These are phyloP conservation scores for Listronotus oregonensis DNA, from an alignment of 1,140 invertebrate species.

Conservation along the genomic window DNA sequence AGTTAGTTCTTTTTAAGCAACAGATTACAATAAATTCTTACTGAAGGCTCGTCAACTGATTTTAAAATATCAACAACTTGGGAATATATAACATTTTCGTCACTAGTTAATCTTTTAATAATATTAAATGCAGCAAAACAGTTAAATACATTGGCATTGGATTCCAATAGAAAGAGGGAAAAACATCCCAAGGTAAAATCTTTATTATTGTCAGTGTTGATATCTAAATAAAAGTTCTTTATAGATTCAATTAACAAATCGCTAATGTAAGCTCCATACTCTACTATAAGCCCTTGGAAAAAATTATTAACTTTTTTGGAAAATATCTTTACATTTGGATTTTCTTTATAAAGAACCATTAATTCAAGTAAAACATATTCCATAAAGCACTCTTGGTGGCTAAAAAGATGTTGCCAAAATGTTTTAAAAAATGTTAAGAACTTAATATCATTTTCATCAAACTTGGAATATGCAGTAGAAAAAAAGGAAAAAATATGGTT, in stretches of 20 bases:
- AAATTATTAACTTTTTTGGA: slow-evolving; percentile 2
- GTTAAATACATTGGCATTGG: slow-evolving; percentile 5
- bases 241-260: slow-evolving; percentile 7
- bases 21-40: too few species aligned
- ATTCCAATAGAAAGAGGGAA: neutral
- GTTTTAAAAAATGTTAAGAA: slow-evolving; percentile 11
- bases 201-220: neutral
- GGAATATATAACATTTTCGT: neutral
- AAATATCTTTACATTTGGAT: neutral
- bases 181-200: neutral
- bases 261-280: slow-evolving; percentile 3
- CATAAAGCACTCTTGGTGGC: slow-evolving; percentile 7
- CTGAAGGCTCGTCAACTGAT: too few species aligned
- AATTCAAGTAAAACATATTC: slow-evolving; percentile 10
- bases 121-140: slow-evolving; percentile 8
- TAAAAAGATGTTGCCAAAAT: slow-evolving; percentile 20
- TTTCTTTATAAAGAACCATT: slow-evolving; percentile 2
- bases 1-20: too few species aligned
- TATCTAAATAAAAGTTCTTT: neutral
- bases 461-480: neutral
- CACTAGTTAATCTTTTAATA: neutral
- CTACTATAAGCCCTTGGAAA: neutral
- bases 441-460: neutral
- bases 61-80: too few species aligned
- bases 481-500: slow-evolving; percentile 14